A percentile compares a stretch with the other conserved stretches of the same genome.
These are phyloP conservation scores for Agriopis aurantiaria DNA, from an alignment of 2,888 invertebrate species.

Conservation along the genomic window DNA sequence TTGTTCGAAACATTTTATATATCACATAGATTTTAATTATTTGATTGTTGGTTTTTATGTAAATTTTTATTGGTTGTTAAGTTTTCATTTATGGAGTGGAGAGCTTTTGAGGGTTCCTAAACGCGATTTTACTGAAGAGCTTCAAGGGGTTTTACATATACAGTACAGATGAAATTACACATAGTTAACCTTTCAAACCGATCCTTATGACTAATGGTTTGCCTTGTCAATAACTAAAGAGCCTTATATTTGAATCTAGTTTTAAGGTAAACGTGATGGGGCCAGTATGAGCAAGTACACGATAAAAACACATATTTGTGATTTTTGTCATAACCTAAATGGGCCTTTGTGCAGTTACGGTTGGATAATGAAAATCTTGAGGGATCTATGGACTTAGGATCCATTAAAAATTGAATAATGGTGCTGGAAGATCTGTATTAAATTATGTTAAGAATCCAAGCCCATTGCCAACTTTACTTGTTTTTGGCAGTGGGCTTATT, in stretches of 20 bases:
- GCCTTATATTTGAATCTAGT: conserved; percentile 73
- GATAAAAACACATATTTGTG: conserved; percentile 42
- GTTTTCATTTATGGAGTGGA: conserved; percentile 59
- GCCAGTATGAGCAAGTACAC: conserved; percentile 67
- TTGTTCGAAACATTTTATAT: conserved; percentile 54
- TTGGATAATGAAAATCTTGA: conserved; percentile 51
- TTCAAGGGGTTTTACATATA: conserved; percentile 51
- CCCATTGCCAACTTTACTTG: conserved; percentile 55
- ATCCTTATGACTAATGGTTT: conserved; percentile 60
- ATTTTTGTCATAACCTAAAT: conserved; percentile 48
- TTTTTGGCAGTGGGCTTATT: conserved; percentile 56
- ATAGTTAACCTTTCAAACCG: conserved; percentile 45
- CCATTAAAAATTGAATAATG: conserved; percentile 64
- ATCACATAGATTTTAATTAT: conserved; percentile 56
- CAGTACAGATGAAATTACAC: conserved; percentile 50
- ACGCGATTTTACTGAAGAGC: conserved; percentile 61
- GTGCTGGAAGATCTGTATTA: conserved; percentile 83
- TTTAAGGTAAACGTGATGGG: conserved; percentile 72
- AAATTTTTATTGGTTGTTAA: conserved; percentile 76
- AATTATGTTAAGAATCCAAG: conserved; percentile 62
- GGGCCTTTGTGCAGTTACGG: conserved; percentile 51
- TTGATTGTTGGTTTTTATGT: conserved; percentile 68
- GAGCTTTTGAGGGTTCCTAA: conserved; percentile 69
- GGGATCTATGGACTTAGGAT: conserved; percentile 56
- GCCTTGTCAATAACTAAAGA: conserved; percentile 70